Evolutionary conservation across 2,113 vertebrate genomes (phyloP), one percentile per base, ranked within the genome.

Genomic region (Emydura subglobosa): DNA sequence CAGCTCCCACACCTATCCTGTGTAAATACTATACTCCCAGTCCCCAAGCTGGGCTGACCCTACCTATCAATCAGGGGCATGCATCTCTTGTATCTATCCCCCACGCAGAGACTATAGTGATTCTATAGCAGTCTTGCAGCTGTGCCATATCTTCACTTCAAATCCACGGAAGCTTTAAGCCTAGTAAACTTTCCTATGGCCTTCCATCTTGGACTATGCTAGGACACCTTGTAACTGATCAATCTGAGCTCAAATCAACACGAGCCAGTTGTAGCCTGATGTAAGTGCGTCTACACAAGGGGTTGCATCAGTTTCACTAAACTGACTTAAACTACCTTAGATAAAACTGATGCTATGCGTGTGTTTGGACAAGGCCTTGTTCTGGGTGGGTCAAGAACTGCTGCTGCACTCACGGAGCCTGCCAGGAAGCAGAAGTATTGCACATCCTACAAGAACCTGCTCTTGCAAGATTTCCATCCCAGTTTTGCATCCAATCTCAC

Each of bases 231-330:
- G 14, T 13, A 34, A 14, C 31, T 17, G 34, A n/a, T n/a, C 34
- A 19, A n/a, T n/a, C 16, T 16, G 13, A n/a, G 61, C 34, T 34
- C 31, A n/a, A n/a, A 19, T n/a, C 61, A 74, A 54, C 19, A 49
- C 31, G 34, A 51, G 6, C 57, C 25, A 47, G 44, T 8, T 10
- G 21, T 5, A 47, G 54, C 80, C 29, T 44, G 10, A 39, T 5
- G 78, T 19, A 57, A 1, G 6, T 2, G 0, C 16, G 21, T 10
- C 16, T 13, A 9, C 0, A 1, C 13, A 5, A n/a, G 25, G 57
- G 53, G 49, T 34, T 12, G 22, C 21, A 49, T 65, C 54, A 59
- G 49, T 87, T 1, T 0, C 21, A 54, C 65, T 79, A 22, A 76
- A 24, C 0, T 0, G 1, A 31, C 42, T n/a, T 16, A 74, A 74